Evolutionary conservation across 2,797 vertebrate genomes (phyloP), one percentile per base, ranked within the genome.

Genomic region (Cossypha caffra): DNA sequence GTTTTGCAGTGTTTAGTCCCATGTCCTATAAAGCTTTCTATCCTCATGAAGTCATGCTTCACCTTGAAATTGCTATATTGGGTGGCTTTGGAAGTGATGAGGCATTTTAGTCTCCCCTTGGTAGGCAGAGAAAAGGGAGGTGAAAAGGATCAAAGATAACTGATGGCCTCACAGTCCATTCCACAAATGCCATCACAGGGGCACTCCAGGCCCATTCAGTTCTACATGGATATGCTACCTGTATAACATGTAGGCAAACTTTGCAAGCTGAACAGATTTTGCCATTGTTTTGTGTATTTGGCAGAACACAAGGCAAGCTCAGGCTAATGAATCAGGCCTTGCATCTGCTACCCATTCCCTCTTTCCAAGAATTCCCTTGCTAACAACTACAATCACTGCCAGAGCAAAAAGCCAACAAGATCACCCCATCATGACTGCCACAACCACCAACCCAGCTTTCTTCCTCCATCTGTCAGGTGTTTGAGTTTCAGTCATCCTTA

Each of bases 201-300:
- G 10, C 26, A 64, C 16, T 78, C 35, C 10, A 59, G 14, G 42
- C 29, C 26, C 72, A 29, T 50, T 71, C 57, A 66, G 13, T 26
- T 66, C 40, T 23, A 23, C 3, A 2, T 28, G 9, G 45, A 59
- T 72, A 43, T 15, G 9, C 14, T 54, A 10, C 42, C 54, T 61
- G 25, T 8, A 17, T 11, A 31, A 61, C 1, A 13, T 0, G 33
- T 0, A 76, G 18, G 42, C 28, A 38, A 58, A 77, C 23, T 42
- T 29, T 26, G 43, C 35, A 77, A 42, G n/a, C 8, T 54, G n/a
- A 83, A 80, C 3, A 26, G 16, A 16, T 55, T 57, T 71, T 87
- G 15, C 24, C 40, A 4, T 25, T 48, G 16, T 37, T 89, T 45
- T 52, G 15, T 57, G 26, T 8, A 37, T 76, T 76, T 67, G 47